These are phyloP conservation scores for Ruditapes philippinarum DNA, from an alignment of 1,140 invertebrate genomes.

Conservation along the genomic window DNA sequence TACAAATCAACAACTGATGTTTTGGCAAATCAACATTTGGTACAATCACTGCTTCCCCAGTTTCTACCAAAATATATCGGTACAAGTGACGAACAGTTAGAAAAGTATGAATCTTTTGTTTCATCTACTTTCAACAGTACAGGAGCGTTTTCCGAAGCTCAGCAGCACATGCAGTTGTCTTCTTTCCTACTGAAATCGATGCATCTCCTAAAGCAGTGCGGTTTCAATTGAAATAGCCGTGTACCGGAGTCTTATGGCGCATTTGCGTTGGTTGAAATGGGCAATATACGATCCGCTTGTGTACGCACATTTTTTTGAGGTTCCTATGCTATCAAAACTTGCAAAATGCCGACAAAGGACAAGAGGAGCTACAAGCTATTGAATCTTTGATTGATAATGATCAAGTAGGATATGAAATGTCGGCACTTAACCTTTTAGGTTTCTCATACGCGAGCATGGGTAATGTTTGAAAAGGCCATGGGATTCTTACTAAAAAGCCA, in stretches of 20 bases:
- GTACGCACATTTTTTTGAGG: neutral
- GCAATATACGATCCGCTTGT: neutral
- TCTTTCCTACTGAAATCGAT: neutral
- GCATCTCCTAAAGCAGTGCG: neutral
- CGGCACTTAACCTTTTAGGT: neutral
- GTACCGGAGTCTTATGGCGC: neutral
- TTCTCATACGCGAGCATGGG: neutral
- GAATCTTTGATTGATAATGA: neutral
- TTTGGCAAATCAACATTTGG: neutral
- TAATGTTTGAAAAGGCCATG: neutral
- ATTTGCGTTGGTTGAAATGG: conserved; percentile 4
- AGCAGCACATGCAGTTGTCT: neutral
- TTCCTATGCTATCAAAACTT: neutral
- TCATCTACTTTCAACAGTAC: neutral
- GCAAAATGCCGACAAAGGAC: neutral
- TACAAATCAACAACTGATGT: neutral
- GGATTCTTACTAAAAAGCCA: neutral
- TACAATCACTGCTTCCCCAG: neutral
- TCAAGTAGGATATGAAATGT: neutral
- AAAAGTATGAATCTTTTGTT: neutral
- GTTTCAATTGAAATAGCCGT: neutral
- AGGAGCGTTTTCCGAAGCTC: neutral
- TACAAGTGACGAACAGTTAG: neutral
- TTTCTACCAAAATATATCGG: neutral
- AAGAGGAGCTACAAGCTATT: neutral